A percentile compares a stretch with the other conserved stretches of the same genome.
These are phyloP conservation scores for Plebejus argus DNA, from an alignment of 2,888 invertebrate species.

Conservation along the genomic window DNA sequence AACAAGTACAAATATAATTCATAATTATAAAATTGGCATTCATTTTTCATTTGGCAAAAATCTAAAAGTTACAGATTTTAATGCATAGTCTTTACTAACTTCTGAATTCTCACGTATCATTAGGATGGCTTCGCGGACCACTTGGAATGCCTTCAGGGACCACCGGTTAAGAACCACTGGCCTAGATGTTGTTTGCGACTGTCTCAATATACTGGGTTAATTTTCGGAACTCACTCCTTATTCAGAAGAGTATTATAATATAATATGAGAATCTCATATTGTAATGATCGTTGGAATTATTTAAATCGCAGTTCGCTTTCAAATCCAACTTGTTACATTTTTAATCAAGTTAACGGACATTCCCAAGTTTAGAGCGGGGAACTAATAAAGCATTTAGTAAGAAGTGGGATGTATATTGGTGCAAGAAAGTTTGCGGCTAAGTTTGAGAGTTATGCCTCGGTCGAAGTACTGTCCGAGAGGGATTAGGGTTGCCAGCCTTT, in stretches of 20 bases:
- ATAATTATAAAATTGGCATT: no score
- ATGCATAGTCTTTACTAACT: no score
- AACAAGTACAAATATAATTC: no score
- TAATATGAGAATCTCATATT: not conserved
- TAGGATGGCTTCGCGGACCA: no score
- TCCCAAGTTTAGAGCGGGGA: conserved; percentile 35
- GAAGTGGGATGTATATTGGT: conserved; percentile 33
- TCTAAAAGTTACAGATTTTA: no score
- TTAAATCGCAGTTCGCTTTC: conserved; percentile 8
- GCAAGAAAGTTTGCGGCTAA: conserved; percentile 47
- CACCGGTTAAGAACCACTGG: no score
- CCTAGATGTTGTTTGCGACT: no score
- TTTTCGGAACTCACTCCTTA: not conserved
- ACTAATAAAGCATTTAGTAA: conserved; percentile 40
- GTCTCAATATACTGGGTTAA: not conserved
- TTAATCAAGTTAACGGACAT: conserved; percentile 33
- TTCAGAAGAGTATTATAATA: not conserved
- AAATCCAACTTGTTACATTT: conserved; percentile 32
- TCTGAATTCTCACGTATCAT: no score
- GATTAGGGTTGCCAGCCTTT: not conserved
- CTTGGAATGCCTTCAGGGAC: no score
- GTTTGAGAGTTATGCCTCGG: conserved; percentile 58
- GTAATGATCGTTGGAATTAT: conserved; percentile 7
- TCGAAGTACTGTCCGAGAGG: conserved; percentile 13
- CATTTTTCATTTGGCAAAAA: no score